Evolutionary conservation across 2,797 vertebrate species (phyloP).

Genomic region (Pseudochaenichthys georgianus): DNA sequence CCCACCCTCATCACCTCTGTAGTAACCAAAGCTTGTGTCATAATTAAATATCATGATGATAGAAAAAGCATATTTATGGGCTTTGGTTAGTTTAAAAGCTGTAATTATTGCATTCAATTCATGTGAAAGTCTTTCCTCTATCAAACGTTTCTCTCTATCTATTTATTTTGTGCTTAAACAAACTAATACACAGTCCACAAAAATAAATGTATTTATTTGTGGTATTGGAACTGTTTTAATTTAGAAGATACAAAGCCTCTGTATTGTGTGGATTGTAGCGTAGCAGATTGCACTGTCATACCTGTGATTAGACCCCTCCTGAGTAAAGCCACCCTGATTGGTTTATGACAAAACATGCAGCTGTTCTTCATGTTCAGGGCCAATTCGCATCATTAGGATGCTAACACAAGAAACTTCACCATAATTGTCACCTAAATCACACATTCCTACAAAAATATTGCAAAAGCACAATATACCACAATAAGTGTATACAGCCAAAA

Average conservation of each 20-base stretch:
- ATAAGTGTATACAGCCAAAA: no score
- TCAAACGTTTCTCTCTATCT: neutral
- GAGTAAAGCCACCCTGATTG: neutral
- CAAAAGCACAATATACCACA: no score
- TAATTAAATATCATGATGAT: conserved; percentile 20
- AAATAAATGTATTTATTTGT: neutral
- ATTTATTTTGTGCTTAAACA: neutral
- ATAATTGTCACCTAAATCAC: no score
- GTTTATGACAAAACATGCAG: no score
- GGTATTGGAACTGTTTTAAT: neutral
- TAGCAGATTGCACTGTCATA: neutral
- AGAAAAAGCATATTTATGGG: neutral
- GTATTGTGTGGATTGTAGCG: neutral
- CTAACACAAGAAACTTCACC: no score
- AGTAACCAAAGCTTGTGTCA: conserved; percentile 21
- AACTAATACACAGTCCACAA: neutral
- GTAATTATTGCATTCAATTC: neutral
- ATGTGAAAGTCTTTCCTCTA: neutral
- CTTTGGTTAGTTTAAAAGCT: conserved; percentile 1
- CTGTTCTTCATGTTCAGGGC: neutral
- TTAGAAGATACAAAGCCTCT: neutral
- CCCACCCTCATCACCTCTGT: neutral
- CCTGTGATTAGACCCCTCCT: neutral
- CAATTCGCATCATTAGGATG: neutral
- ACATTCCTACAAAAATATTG: no score